phyloP scores from a whole-genome alignment of 2,113 vertebrate genomes.

The Psittacus erithacus region DNA sequence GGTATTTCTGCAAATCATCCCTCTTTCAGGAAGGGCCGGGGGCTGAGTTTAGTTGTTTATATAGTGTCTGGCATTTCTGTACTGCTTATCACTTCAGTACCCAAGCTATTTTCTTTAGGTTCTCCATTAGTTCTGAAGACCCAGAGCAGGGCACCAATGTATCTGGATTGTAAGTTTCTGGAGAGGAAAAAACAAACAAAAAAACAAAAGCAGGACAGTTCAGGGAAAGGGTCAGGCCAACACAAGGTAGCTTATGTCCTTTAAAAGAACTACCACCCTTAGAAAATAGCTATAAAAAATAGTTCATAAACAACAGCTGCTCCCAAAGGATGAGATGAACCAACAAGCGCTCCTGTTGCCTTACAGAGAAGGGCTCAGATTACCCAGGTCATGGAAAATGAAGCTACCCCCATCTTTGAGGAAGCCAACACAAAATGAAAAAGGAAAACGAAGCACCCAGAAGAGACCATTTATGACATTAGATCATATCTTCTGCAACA shows the following conservation, averaged over 20 bases:
- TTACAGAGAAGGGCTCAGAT: background rate
- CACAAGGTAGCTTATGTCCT: background rate
- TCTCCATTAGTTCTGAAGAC: background rate
- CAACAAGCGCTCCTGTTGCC: background rate
- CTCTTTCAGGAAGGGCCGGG: background rate
- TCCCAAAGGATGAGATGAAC: background rate
- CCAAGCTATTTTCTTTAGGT: background rate
- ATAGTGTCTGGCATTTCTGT: slow-evolving; percentile 27
- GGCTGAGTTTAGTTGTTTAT: slow-evolving; percentile 13
- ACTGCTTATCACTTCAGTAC: background rate
- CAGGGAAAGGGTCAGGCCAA: background rate
- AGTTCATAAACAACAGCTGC: background rate
- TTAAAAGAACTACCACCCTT: background rate
- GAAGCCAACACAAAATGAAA: background rate
- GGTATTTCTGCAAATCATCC: slow-evolving; percentile 44
- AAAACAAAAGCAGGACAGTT: background rate
- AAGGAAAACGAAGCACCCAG: background rate
- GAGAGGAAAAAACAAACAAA: background rate
- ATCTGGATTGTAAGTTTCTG: background rate
- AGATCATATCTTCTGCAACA: background rate
- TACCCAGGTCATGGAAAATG: background rate
- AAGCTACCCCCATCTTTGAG: background rate
- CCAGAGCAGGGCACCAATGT: background rate
- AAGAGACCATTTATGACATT: background rate
- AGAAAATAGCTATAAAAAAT: background rate